phyloP scores from a whole-genome alignment of 2,888 invertebrate genomes.

The Taphrorychus bicolor region DNA sequence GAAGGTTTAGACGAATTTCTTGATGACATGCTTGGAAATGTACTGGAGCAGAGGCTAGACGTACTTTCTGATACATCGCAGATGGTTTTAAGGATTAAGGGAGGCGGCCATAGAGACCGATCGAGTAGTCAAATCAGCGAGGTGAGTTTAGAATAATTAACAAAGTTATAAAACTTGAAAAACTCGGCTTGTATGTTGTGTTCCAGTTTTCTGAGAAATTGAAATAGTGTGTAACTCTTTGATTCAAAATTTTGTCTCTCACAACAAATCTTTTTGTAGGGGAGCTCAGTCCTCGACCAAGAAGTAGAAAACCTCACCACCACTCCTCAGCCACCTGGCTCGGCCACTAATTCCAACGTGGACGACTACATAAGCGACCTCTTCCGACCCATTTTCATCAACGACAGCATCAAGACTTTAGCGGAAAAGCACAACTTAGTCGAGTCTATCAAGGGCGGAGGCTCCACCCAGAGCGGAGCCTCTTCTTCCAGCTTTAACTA shows the following conservation, averaged over 20 bases:
- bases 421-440: slow-evolving; percentile 73
- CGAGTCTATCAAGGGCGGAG: slow-evolving; percentile 80
- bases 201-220: too few relatives aligned
- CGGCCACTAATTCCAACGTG: slow-evolving; percentile 64
- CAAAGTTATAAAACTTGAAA: not conserved
- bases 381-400: slow-evolving; percentile 75
- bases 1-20: slow-evolving; percentile 53
- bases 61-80: slow-evolving; percentile 57
- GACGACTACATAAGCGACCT: slow-evolving; percentile 76
- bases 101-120: slow-evolving; percentile 65
- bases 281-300: slow-evolving; percentile 57
- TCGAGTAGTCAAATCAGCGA: slow-evolving; percentile 50
- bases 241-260: too few relatives aligned
- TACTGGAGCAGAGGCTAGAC: slow-evolving; percentile 52
- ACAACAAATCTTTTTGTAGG: too few relatives aligned
- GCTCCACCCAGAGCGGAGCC: slow-evolving; percentile 68
- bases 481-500: slow-evolving; percentile 55
- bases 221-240: too few relatives aligned
- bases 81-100: slow-evolving; percentile 65
- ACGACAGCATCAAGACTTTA: slow-evolving; percentile 72
- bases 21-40: slow-evolving; percentile 49
- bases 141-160: slow-evolving; percentile 10
- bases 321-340: slow-evolving; percentile 47
- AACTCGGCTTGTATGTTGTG: not conserved
- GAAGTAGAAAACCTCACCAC: slow-evolving; percentile 61